phyloP scores from a whole-genome alignment of 2,113 vertebrate genomes.

The Xyliphius kryptos region DNA sequence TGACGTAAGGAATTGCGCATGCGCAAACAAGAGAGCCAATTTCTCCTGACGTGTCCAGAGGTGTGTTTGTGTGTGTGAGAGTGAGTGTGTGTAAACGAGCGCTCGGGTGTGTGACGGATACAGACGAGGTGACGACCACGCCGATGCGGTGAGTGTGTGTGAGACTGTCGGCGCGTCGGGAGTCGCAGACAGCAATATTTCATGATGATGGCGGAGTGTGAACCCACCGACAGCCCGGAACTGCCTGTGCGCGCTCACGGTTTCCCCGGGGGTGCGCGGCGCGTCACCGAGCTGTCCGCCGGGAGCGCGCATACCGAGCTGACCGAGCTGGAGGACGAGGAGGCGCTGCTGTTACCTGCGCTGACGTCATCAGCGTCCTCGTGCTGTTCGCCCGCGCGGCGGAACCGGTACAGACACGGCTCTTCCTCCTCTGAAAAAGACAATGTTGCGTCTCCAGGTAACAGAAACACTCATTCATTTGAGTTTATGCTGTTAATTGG shows the following conservation, averaged over 20 bases:
- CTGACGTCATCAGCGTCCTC: not conserved
- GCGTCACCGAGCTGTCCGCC: not conserved
- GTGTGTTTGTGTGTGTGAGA: not conserved
- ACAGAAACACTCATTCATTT: too few relatives aligned
- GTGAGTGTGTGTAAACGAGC: not conserved
- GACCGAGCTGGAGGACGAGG: not conserved
- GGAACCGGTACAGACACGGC: conserved; percentile 17
- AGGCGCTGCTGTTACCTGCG: not conserved
- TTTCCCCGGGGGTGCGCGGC: not conserved
- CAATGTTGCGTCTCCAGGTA: not conserved
- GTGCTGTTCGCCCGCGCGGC: not conserved
- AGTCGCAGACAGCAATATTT: not conserved
- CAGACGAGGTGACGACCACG: not conserved
- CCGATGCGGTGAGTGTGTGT: not conserved
- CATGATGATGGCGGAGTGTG: conserved; percentile 67
- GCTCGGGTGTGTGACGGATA: not conserved
- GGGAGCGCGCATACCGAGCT: not conserved
- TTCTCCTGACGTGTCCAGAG: not conserved
- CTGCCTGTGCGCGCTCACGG: not conserved
- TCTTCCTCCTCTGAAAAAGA: not conserved
- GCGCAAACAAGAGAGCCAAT: not conserved
- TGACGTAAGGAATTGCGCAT: conserved; percentile 3
- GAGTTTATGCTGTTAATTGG: not conserved
- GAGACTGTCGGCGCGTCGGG: not conserved
- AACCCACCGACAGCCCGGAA: conserved; percentile 35